These are phyloP conservation scores for Nycticryphes semicollaris DNA, from an alignment of 2,113 vertebrate species.

Conservation along the genomic window DNA sequence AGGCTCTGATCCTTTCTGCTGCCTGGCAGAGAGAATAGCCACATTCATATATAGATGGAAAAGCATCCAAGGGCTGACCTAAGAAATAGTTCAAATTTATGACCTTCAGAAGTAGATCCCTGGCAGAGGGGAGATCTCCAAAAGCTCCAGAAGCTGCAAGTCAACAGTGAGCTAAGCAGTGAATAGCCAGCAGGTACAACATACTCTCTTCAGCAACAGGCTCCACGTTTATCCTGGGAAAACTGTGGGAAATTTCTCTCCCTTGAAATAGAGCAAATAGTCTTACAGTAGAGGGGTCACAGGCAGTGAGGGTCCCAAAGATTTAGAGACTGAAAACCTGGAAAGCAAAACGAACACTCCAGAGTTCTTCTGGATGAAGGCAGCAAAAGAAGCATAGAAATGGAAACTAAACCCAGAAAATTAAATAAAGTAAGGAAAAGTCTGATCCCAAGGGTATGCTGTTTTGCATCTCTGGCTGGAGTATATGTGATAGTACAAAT, in stretches of 20 bases:
- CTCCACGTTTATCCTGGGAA: not conserved
- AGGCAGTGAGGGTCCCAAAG: not conserved
- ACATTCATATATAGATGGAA: not conserved
- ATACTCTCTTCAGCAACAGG: not conserved
- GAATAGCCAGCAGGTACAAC: not conserved
- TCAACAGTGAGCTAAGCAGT: not conserved
- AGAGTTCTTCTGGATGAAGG: not conserved
- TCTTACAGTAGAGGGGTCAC: not conserved
- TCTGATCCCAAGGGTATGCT: not conserved
- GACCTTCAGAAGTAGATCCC: not conserved
- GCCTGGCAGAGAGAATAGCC: not conserved
- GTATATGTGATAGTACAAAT: not conserved
- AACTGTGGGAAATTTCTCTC: not conserved
- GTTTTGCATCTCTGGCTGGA: not conserved
- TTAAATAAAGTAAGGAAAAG: not conserved
- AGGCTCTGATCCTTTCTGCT: not conserved
- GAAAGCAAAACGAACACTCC: not conserved
- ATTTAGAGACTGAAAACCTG: not conserved
- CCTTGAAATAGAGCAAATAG: not conserved
- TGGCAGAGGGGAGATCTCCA: not conserved
- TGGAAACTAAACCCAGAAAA: not conserved
- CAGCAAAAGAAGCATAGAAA: not conserved
- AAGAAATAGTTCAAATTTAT: too few species aligned
- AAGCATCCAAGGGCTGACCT: not conserved
- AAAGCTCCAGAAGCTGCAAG: not conserved